Percentiles rank a stretch among this genome's conserved stretches.
These are phyloP conservation scores for Apodemia zela DNA, from an alignment of 2,888 invertebrate genomes.

Conservation along the genomic window DNA sequence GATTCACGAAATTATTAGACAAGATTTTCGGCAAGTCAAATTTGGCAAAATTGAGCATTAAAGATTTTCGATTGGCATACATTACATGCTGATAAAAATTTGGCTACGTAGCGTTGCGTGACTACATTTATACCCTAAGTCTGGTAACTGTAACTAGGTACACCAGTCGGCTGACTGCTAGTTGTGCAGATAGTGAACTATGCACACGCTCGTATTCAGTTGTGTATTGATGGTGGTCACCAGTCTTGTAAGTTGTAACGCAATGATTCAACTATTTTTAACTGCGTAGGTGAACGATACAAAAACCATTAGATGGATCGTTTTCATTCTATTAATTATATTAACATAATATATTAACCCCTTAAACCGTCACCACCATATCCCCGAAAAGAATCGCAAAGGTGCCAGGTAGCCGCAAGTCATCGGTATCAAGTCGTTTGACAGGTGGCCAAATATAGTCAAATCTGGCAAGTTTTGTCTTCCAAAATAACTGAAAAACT, in stretches of 20 bases:
- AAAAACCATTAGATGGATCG: too few relatives aligned
- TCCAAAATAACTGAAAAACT: too few relatives aligned
- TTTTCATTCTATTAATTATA: too few relatives aligned
- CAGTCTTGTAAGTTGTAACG: conserved; percentile 1
- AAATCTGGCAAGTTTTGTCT: too few relatives aligned
- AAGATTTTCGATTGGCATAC: conserved; percentile 72
- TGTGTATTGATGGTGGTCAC: background rate
- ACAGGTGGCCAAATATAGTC: too few relatives aligned
- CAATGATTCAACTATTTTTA: background rate
- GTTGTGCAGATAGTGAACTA: conserved; percentile 10
- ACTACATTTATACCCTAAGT: conserved; percentile 66
- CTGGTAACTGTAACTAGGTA: conserved; percentile 69
- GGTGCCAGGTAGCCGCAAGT: too few relatives aligned
- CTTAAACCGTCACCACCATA: too few relatives aligned
- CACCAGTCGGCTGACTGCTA: conserved; percentile 19
- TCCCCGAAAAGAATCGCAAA: too few relatives aligned
- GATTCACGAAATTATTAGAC: conserved; percentile 57
- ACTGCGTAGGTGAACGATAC: too few relatives aligned
- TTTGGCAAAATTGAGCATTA: conserved; percentile 81
- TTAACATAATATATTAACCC: too few relatives aligned
- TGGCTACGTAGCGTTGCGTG: conserved; percentile 62
- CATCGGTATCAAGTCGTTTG: too few relatives aligned
- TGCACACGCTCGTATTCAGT: conserved; percentile 9
- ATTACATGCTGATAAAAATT: conserved; percentile 50
- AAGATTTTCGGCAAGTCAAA: conserved; percentile 76